A percentile compares a stretch with the other conserved stretches of the same genome.
phyloP scores from a whole-genome alignment of 2,113 vertebrate genomes.

The Lucifuga dentata region DNA sequence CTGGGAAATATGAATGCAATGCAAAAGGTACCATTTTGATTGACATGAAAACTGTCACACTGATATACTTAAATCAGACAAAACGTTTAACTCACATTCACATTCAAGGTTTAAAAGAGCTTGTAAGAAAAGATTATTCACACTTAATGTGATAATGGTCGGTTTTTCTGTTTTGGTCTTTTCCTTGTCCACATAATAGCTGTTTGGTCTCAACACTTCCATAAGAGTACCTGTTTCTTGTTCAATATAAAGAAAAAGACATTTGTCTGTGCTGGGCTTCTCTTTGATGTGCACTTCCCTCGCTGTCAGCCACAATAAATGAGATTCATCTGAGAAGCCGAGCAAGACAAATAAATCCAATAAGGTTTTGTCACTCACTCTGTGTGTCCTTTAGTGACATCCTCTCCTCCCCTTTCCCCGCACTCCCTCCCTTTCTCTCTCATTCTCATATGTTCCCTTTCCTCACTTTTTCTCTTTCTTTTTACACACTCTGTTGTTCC shows the following conservation, averaged over 20 bases:
- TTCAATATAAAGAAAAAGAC: conserved; percentile 72
- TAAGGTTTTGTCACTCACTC: conserved; percentile 80
- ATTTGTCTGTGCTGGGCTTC: conserved; percentile 58
- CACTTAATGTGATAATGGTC: conserved; percentile 4
- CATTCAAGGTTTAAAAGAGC: neutral
- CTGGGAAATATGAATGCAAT: conserved; percentile 34
- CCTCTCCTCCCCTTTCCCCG: conserved; percentile 28
- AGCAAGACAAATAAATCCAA: conserved; percentile 82
- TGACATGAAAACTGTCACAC: conserved; percentile 12
- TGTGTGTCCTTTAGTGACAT: conserved; percentile 64
- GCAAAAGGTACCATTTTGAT: conserved; percentile 14
- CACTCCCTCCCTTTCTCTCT: conserved; percentile 1
- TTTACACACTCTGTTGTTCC: conserved; percentile 35
- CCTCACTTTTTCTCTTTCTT: conserved; percentile 20
- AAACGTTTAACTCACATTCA: neutral
- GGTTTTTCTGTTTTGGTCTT: conserved; percentile 10
- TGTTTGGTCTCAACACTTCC: conserved; percentile 39
- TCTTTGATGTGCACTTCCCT: conserved; percentile 69
- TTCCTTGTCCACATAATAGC: conserved; percentile 1
- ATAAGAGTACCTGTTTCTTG: conserved; percentile 45
- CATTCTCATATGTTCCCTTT: conserved; percentile 19
- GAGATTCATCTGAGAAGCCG: conserved; percentile 78
- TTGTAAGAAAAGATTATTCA: too few relatives aligned
- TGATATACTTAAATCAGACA: too few relatives aligned
- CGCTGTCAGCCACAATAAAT: conserved; percentile 74